Evolutionary conservation across 2,888 invertebrate genomes (phyloP), one percentile per base, ranked within the genome.

Genomic region (Antheraea yamamai): DNA sequence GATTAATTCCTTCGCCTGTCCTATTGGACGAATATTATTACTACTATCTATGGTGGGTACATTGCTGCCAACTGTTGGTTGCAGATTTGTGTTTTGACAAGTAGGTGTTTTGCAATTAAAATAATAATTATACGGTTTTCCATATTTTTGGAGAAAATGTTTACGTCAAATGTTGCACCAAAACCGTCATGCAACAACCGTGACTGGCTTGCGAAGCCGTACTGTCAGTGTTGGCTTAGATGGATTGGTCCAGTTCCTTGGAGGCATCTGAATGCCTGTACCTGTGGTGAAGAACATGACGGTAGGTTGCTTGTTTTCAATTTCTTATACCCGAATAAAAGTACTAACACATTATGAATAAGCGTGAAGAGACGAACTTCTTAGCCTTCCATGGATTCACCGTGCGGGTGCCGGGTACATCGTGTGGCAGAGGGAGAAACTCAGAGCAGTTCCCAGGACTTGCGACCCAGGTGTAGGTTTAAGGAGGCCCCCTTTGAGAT

Each of bases 201-300:
- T 74, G 79, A 80, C 10, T 79, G 79, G 35, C 76, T 82, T 58
- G 88, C 91, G 23, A 89, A 85, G 75, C 89, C 95, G 23, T 95
- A 86, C 79, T 95, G 95, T 79, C 82, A 87, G 75, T 94, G 94
- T 81, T 91, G 89, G 89, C 83, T 81, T 52, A 86, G 85, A 78
- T 85, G 86, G 39, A 75, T 72, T 66, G 79, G 81, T 23, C 89
- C 92, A 30, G 79, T 87, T 66, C 77, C 85, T 4, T 90, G 90
- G 90, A 86, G 87, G 64, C 83, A 88, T 76, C 79, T 88, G 74
- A 85, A 83, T 61, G 81, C 80, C 4, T 96, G 96, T 82, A 83
- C 86, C n/a, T 96, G 96, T 82, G 96, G 96, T 7, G 96, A 96
- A 85, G 94, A 95, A 55, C 83, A 89, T 74, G 88, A 92, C 74